These are phyloP conservation scores for Acyrthosiphon pisum DNA, from an alignment of 1,140 invertebrate species.

Conservation along the genomic window DNA sequence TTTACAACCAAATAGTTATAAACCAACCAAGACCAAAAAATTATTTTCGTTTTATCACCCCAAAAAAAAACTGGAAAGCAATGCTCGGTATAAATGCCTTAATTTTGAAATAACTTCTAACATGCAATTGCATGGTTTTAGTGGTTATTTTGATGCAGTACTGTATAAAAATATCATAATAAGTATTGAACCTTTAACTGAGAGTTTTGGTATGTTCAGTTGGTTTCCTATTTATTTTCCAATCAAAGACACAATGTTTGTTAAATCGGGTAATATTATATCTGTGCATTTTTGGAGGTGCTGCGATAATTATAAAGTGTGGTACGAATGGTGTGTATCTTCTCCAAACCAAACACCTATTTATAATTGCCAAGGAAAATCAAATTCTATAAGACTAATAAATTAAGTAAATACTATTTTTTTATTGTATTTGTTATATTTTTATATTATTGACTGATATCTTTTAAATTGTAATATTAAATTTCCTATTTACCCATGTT, in stretches of 20 bases:
- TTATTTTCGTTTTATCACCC: constrained; percentile 93
- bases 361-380: constrained; percentile 79
- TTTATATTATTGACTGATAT: not conserved
- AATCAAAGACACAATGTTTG: constrained; percentile 77
- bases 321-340: constrained; percentile 94
- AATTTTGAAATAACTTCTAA: constrained; percentile 77
- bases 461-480: not conserved
- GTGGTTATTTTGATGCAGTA: constrained; percentile 91
- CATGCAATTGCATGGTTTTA: constrained; percentile 89
- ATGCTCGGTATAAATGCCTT: constrained; percentile 76
- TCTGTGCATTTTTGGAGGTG: constrained; percentile 88
- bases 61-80: constrained; percentile 68
- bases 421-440: not conserved
- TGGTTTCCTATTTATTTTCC: constrained; percentile 98
- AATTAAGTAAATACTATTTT: not conserved
- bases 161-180: constrained; percentile 85
- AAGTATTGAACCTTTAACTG: constrained; percentile 87
- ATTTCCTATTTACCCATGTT: not conserved
- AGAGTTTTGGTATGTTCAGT: constrained; percentile 91
- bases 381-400: constrained; percentile 27
- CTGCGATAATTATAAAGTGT: constrained; percentile 80
- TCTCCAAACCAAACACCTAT: constrained; percentile 72
- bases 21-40: constrained; percentile 78
- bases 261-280: constrained; percentile 75
- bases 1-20: constrained; percentile 87